These are phyloP conservation scores for Lordiphosa stackelbergi DNA, from an alignment of 1,140 invertebrate species.

Conservation along the genomic window DNA sequence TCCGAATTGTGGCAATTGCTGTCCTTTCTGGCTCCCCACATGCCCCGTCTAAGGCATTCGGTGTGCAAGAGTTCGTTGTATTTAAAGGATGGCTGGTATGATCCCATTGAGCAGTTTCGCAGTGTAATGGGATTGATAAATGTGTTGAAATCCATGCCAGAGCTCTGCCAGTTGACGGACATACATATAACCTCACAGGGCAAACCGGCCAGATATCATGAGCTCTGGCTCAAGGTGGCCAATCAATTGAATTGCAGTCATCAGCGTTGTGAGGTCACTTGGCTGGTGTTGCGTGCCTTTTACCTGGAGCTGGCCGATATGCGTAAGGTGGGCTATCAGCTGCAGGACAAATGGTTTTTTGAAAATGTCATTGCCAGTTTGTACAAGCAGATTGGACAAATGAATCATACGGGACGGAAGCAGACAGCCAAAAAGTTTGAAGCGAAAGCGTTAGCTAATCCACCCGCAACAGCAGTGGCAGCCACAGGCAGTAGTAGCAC, in stretches of 20 bases:
- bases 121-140: slow-evolving; percentile 41
- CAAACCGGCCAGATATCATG: slow-evolving; percentile 32
- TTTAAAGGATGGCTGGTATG: slow-evolving; percentile 35
- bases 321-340: slow-evolving; percentile 53
- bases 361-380: slow-evolving; percentile 47
- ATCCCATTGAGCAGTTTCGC: slow-evolving; percentile 64
- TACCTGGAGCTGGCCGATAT: slow-evolving; percentile 50
- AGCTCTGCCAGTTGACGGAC: slow-evolving; percentile 32
- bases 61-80: slow-evolving; percentile 56
- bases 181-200: not conserved
- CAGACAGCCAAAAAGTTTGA: too few species aligned
- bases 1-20: slow-evolving; percentile 22
- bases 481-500: too few species aligned
- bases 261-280: slow-evolving; percentile 60
- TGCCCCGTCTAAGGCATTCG: slow-evolving; percentile 14
- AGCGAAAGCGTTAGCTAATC: not conserved
- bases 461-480: too few species aligned
- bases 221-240: slow-evolving; percentile 27
- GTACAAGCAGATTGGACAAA: slow-evolving; percentile 10
- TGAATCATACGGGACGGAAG: not conserved
- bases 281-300: slow-evolving; percentile 58
- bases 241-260: not conserved
- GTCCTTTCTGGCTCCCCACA: slow-evolving; percentile 26
- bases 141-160: slow-evolving; percentile 27
- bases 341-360: slow-evolving; percentile 71